Evolutionary conservation across 37 sponge, comb jelly and placozoan species (phyloP), one percentile per base, ranked within the genome.

Genomic region (Theonella swinhoei): DNA sequence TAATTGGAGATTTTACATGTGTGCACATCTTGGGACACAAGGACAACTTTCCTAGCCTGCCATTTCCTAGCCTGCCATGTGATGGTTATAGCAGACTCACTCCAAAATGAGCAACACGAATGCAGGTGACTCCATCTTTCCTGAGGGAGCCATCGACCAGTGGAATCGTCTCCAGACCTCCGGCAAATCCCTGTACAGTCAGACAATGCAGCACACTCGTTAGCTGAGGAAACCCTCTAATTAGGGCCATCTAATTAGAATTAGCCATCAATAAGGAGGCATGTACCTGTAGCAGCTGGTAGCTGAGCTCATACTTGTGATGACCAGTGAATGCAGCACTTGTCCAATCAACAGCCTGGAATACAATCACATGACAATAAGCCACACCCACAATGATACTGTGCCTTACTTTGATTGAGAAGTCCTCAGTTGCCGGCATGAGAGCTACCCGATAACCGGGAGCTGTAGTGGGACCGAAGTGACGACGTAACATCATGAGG

Each of bases 341-440:
- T 62, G 43, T 25, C 77, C 77, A 76, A 32, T 76, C 77, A 24
- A 76, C 77, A 0, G 29, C 60, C 77, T 76, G 33, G 3, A 70
- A 33, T 33, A 19, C 4, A 20, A 70, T 37, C 26, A 14, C 30
- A 65, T 5, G 30, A 11, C 8, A 31, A 11, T 28, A n/a, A n/a
- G n/a, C n/a, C n/a, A n/a, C 32, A 66, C 29, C 68, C 32, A 32
- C 14, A 47, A 47, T 17, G 14, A 47, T 47, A 17, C 11, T 47
- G 7, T 47, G 26, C 19, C 54, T 28, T 4, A 68, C 80, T 31
- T 80, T 65, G 26, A 80, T 29, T 9, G 41, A 20, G 58, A 64
- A 80, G 47, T 69, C 35, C 70, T 80, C 70, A 22, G 65, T 70
- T 7, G 80, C 69, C 17, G 80, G 80, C 80, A 80, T 68, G 1